A percentile compares a stretch with the other conserved stretches of the same genome.
These are phyloP conservation scores for Taenioides sp. DNA, from an alignment of 2,797 vertebrate genomes.

Conservation along the genomic window DNA sequence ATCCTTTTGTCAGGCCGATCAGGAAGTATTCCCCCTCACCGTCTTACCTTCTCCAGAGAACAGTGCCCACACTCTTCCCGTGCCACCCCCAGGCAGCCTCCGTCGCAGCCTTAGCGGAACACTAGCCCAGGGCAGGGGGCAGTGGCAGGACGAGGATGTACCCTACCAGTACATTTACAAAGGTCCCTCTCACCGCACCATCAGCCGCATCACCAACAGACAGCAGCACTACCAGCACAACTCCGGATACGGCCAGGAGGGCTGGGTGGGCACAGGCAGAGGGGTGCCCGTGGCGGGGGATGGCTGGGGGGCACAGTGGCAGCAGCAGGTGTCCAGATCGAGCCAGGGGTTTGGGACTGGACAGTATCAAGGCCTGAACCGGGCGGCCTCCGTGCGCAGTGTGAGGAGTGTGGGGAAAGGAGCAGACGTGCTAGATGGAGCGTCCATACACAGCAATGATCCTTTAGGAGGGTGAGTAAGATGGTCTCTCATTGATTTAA, in stretches of 20 bases:
- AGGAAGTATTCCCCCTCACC: constrained; percentile 30
- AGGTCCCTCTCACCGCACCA: constrained; percentile 91
- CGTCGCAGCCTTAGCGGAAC: constrained; percentile 78
- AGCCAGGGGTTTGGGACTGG: constrained; percentile 36
- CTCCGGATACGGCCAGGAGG: constrained; percentile 50
- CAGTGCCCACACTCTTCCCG: constrained; percentile 32
- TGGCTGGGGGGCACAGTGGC: constrained; percentile 59
- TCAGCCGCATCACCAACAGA: constrained; percentile 89
- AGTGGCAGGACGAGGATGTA: constrained; percentile 65
- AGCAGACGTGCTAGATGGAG: constrained; percentile 78
- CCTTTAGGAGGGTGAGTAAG: constrained; percentile 81
- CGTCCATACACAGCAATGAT: constrained; percentile 77
- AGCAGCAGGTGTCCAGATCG: constrained; percentile 59
- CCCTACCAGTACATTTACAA: constrained; percentile 77
- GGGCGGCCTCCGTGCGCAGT: constrained; percentile 83
- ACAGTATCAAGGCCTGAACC: constrained; percentile 70
- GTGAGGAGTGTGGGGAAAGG: constrained; percentile 82
- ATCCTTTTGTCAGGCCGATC: constrained; percentile 63
- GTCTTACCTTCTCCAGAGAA: constrained; percentile 47
- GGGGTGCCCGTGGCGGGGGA: constrained; percentile 34
- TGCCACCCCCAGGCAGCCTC: constrained; percentile 44
- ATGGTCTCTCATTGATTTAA: not conserved
- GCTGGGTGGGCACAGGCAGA: constrained; percentile 42
- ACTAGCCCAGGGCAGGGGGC: constrained; percentile 54
- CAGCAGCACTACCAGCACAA: constrained; percentile 70